Evolutionary conservation across 2,113 vertebrate species (phyloP), one percentile per base, ranked within the genome.

Genomic region (Rhabdomys dilectus): DNA sequence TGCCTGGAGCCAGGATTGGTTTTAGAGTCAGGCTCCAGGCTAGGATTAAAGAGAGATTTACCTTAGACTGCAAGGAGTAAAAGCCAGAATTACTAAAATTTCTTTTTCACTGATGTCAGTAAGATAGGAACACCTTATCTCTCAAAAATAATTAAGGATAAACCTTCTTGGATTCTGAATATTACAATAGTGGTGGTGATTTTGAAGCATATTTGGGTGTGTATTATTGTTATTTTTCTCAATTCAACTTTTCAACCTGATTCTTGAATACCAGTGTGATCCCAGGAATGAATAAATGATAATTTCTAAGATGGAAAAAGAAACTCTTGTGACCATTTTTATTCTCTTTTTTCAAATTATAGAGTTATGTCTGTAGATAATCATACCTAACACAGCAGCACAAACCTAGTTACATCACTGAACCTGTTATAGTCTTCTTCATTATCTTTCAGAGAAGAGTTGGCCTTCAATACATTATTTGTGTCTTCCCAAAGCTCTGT

Each of bases 161-260:
- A 80, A 94, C 26, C 31, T 0, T 80, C 88, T 60, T 64, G 78
- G 77, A 58, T 60, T 97, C 84, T 87, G 56, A 93, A 73, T 68
- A 87, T 62, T 76, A 5, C 51, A 36, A 42, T 6, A 0, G 1
- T 60, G 39, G 19, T n/a, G 1, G 11, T 73, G 56, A 7, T 66
- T 87, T 95, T 70, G 29, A 75, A 89, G 53, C 29, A 77, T 77
- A 75, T 87, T 95, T 81, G 34, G 31, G 64, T 90, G 3, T 60
- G 53, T 39, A 15, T 86, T 75, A 64, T 72, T 81, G 11, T 73
- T 84, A 53, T 22, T 93, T 93, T 84, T 96, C 75, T 94, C 51
- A 58, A 85, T 88, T 85, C 85, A 95, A 95, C 29, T 93, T 92
- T 89, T 73, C 64, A 91, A 70, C 2, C 66, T 45, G 7, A 31